Percentiles rank a stretch among this genome's conserved stretches.
phyloP scores from a whole-genome alignment of 2,113 vertebrate genomes.

The Lagopus leucura region DNA sequence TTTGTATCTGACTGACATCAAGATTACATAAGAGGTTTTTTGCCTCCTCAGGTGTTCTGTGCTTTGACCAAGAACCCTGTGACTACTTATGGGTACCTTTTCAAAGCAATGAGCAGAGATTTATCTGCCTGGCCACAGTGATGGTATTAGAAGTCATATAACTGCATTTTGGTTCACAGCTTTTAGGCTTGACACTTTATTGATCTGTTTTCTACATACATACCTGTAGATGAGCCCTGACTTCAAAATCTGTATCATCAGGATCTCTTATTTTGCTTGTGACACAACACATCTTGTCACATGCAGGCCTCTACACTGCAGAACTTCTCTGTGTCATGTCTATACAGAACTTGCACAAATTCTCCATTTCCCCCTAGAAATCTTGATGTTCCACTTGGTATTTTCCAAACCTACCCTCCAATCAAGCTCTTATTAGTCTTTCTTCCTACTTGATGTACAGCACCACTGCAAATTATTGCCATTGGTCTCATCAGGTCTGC shows the following conservation, averaged over 20 bases:
- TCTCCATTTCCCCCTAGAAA: neutral
- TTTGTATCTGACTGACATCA: neutral
- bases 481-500: neutral
- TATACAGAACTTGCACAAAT: neutral
- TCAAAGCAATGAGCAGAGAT: neutral
- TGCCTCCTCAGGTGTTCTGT: neutral
- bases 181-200: neutral
- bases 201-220: neutral
- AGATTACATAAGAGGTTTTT: neutral
- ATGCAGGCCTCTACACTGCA: neutral
- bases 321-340: neutral
- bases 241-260: neutral
- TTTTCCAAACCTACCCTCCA: neutral
- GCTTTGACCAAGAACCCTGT: neutral
- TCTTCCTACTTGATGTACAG: neutral
- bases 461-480: neutral
- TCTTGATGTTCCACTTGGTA: neutral
- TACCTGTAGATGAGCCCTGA: neutral
- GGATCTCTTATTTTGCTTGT: neutral
- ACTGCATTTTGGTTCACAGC: neutral
- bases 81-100: neutral
- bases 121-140: neutral
- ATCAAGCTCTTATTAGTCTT: neutral
- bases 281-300: neutral
- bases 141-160: neutral